Conservation (phyloP, 2,113 vertebrate genomes). For the Heloderma charlesbogerti region DNA sequence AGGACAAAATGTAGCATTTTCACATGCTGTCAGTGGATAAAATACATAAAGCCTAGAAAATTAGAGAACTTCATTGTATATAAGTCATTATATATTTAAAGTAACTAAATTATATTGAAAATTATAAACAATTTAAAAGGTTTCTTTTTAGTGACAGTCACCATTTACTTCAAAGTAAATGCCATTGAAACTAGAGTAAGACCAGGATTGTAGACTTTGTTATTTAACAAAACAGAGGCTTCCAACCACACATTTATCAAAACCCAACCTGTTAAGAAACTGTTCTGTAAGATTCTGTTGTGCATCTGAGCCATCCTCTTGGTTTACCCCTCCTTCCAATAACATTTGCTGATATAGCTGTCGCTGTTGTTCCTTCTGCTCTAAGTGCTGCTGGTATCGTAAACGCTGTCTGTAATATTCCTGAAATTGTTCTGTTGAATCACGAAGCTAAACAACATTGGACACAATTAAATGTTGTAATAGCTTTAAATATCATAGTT, state of each 20-base stretch:
- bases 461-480: neutral
- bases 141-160: neutral
- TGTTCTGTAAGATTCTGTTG: slow-evolving; percentile 95
- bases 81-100: neutral
- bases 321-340: slow-evolving; percentile 94
- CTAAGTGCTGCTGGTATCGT: slow-evolving; percentile 97
- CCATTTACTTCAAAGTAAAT: neutral
- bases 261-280: slow-evolving; percentile 91
- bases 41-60: neutral
- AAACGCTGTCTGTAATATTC: slow-evolving; percentile 94
- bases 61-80: neutral
- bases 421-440: slow-evolving; percentile 94
- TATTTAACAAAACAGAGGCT: neutral
- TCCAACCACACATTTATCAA: neutral
- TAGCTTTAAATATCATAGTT: neutral
- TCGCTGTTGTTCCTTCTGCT: slow-evolving; percentile 95
- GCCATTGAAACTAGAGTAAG: neutral
- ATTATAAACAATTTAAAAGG: neutral
- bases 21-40: neutral
- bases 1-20: neutral
- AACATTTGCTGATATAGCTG: slow-evolving; percentile 98
- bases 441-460: slow-evolving; percentile 83
- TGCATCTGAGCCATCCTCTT: slow-evolving; percentile 83
- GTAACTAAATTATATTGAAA: neutral
- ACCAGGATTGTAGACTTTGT: neutral